Conservation (phyloP, 2,888 invertebrate species). For the Macropis europaea region DNA sequence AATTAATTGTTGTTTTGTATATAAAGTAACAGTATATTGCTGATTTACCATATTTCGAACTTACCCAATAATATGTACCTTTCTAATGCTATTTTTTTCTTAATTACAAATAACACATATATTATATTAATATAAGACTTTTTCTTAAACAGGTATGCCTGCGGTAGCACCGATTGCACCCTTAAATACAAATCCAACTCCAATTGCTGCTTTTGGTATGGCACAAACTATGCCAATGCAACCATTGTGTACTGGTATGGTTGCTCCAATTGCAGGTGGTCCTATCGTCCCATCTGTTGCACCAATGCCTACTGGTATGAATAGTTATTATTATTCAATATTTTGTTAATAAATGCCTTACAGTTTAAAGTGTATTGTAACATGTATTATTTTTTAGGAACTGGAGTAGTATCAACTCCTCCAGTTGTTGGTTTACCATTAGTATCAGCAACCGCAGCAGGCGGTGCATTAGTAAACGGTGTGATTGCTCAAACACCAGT, state of each 20-base stretch:
- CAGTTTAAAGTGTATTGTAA: constrained; percentile 18
- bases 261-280: constrained; percentile 62
- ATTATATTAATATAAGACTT: not conserved
- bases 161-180: constrained; percentile 74
- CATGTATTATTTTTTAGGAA: constrained; percentile 48
- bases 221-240: constrained; percentile 71
- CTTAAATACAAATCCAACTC: constrained; percentile 73
- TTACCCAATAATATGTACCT: not conserved
- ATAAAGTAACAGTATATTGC: not conserved
- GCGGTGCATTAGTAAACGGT: constrained; percentile 60
- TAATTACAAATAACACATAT: not conserved
- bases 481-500: constrained; percentile 73
- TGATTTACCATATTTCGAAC: not conserved
- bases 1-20: not conserved
- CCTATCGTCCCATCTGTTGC: constrained; percentile 63
- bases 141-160: constrained; percentile 64
- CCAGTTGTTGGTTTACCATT: constrained; percentile 63
- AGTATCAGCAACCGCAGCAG: constrained; percentile 59
- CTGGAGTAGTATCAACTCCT: constrained; percentile 63
- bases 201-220: constrained; percentile 76
- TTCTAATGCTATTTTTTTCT: not conserved
- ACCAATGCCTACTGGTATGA: constrained; percentile 64
- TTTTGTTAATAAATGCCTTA: not conserved
- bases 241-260: constrained; percentile 65
- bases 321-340: not conserved